Evolutionary conservation across 2,888 invertebrate species (phyloP), one percentile per base, ranked within the genome.

Genomic region (Meloe dianella): DNA sequence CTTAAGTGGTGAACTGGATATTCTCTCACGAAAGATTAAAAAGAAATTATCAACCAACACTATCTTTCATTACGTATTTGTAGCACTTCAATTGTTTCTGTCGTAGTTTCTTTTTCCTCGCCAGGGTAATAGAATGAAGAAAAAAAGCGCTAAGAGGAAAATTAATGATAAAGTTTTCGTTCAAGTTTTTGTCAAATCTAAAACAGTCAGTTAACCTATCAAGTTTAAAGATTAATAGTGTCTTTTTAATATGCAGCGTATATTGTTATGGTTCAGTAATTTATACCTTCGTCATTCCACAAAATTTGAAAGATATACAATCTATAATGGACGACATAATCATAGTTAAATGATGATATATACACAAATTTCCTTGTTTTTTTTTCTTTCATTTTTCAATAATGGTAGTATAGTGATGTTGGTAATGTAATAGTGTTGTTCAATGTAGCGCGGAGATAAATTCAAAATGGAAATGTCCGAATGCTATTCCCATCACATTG

Each of bases 381-480:
- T 35, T 32, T 32, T 12, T 38, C 38, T 38, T 41, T 7, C n/a
- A 24, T 5, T 24, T 14, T 24, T 24, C 54, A 54, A 54, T 24
- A 20, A 41, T 17, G 41, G 4, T 35, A 4, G n/a, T n/a, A n/a
- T n/a, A 10, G 38, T 17, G n/a, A 17, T 41, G 47, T 22, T 24
- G 12, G 24, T 54, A 54, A 54, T 54, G 24, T 17, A 32, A 32
- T 32, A 32, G 54, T 58, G 12, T 41, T 60, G 71, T 70, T 65
- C 64, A 71, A 69, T 67, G 71, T 65, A 66, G 68, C 66, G 69
- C 54, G 58, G 60, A 71, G 71, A 73, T 75, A 75, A 74, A 75
- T 73, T 68, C 64, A 57, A 66, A 72, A 73, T 72, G 71, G 70
- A 71, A 75, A 68, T 69, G 70, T 71, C 71, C 71, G 68, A 70